Evolutionary conservation across 1,140 invertebrate species (phyloP), one percentile per base, ranked within the genome.

Genomic region (Euborellia annulipes): DNA sequence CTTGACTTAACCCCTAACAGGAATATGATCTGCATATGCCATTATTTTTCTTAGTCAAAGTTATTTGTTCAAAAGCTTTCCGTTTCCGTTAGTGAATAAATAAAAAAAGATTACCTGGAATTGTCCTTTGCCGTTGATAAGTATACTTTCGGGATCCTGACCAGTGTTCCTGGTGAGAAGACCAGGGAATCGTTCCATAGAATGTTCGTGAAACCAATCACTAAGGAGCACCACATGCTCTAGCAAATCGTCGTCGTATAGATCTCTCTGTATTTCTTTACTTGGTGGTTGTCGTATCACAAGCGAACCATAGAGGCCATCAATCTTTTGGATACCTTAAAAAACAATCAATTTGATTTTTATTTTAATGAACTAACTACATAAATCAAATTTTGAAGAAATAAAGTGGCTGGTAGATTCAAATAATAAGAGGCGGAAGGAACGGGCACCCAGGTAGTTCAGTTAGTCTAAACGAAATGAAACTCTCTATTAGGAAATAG

Each of bases 61-160:
- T n/a, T n/a, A n/a, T n/a, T n/a, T n/a, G n/a, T n/a, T n/a, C n/a
- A n/a, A n/a, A n/a, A n/a, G n/a, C n/a, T n/a, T n/a, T n/a, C n/a
- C n/a, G n/a, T n/a, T n/a, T n/a, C n/a, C n/a, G n/a, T n/a, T n/a
- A n/a, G n/a, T n/a, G n/a, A n/a, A n/a, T n/a, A n/a, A n/a, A n/a
- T n/a, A n/a, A n/a, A n/a, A n/a, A n/a, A n/a, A n/a, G n/a, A n/a
- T 57, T 45, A 62, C 60, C 37, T 50, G 73, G 65, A 84, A 85
- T 63, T 85, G 83, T 54, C 85, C 85, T 60, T 85, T 84, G 58
- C 87, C 88, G 58, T 93, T 93, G 54, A 93, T 83, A 17, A 93
- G 62, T 19, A 88, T 73, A 19, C 78, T 86, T 56, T 88, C 82
- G 14, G 87, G 85, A 58, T 86, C 83, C 63, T 89, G 86, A 11